Conservation (phyloP, 2,888 invertebrate species). For the Drosophila borborema region DNA sequence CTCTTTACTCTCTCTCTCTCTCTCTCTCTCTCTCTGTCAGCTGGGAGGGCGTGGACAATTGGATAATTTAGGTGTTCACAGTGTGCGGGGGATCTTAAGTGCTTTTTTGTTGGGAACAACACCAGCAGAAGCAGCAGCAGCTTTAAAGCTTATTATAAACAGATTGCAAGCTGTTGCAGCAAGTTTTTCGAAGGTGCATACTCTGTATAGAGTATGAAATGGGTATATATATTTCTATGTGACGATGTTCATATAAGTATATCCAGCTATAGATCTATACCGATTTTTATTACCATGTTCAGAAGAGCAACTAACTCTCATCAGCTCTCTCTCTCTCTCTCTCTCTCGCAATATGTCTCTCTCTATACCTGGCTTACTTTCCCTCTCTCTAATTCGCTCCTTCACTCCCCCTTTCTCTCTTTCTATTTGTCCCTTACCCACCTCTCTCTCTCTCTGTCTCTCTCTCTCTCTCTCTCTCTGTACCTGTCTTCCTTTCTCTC, state of each 20-base stretch:
- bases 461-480: too few species aligned
- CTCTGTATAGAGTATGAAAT: not conserved
- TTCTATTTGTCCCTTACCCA: too few species aligned
- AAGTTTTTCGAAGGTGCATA: not conserved
- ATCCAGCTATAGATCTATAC: not conserved
- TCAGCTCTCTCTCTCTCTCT: not conserved
- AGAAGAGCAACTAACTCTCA: too few species aligned
- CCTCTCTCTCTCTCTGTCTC: too few species aligned
- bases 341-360: not conserved
- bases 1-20: too few species aligned
- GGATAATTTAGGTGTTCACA: not conserved
- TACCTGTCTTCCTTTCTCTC: too few species aligned
- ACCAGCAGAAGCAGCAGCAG: not conserved
- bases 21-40: too few species aligned
- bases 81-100: slow-evolving; percentile 1
- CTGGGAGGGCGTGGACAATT: slow-evolving; percentile 2
- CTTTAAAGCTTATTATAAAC: slow-evolving; percentile 12
- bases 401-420: too few species aligned
- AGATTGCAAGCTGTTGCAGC: not conserved
- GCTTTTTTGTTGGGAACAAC: not conserved
- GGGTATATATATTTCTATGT: not conserved
- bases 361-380: too few species aligned
- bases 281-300: not conserved
- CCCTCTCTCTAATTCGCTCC: not conserved
- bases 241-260: not conserved